Base-by-base conservation (phyloP, 1,140 invertebrate species). In the Hypothenemus hampei region DNA sequence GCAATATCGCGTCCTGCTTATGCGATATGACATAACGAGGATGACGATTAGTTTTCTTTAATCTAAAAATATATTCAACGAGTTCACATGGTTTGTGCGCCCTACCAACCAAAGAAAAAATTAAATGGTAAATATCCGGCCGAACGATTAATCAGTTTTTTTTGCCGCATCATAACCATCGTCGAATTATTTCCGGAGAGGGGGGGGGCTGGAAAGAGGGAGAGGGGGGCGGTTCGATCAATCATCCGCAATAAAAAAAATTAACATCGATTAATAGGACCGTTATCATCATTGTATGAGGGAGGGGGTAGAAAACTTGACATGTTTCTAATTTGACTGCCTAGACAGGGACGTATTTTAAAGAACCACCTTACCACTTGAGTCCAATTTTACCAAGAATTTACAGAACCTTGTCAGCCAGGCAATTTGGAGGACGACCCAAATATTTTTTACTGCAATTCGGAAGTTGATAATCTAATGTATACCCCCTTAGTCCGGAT, bases 191-290 rank as follows among this genome's bases (percentile, higher is more conserved):
- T 48, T 36, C 29, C 31, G 19, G 8, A 15, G n/a, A n/a, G n/a
- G n/a, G n/a, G n/a, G n/a, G n/a, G n/a, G n/a, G n/a, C n/a, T n/a
- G n/a, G n/a, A n/a, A n/a, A n/a, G n/a, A n/a, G n/a, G n/a, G n/a
- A n/a, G n/a, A n/a, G n/a, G n/a, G n/a, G n/a, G n/a, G n/a, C n/a
- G 3, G 46, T 16, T 48, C 29, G 22, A 48, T 49, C 47, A 49
- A 49, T 49, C 47, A 49, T 49, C 35, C 35, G 35, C 21, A 39
- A n/a, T 24, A 39, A 49, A 39, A 49, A 49, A 49, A 49, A 21
- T 48, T 48, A 49, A 49, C 47, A 49, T 49, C 15, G 35, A 49
- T 49, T 49, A 49, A 39, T 37, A 49, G 39, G 39, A 49, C 15
- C 47, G 33, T 22, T 24, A 49, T 39, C 21, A 20, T 24, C 10